Evolutionary conservation across 1,140 invertebrate species (phyloP).

Genomic region (Trissolcus basalis): DNA sequence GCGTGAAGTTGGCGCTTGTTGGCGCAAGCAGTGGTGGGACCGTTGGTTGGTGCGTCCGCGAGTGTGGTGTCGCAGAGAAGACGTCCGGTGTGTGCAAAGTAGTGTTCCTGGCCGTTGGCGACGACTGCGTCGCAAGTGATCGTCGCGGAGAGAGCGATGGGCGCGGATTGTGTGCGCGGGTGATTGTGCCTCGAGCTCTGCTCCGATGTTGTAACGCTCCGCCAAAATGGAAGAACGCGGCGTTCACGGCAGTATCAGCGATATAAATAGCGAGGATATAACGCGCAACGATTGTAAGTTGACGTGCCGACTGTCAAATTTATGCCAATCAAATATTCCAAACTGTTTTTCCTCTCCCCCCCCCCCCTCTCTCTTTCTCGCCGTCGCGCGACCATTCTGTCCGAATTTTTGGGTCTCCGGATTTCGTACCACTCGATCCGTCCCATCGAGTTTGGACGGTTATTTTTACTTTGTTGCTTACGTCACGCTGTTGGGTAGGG

Average conservation of each 20-base stretch:
- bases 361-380: too few relatives aligned
- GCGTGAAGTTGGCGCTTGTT: not conserved
- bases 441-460: constrained; percentile 5
- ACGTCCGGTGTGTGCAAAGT: not conserved
- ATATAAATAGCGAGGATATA: constrained; percentile 76
- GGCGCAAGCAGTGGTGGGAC: not conserved
- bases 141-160: constrained; percentile 1
- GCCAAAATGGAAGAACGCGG: constrained; percentile 76
- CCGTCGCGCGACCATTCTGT: too few relatives aligned
- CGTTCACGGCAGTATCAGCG: constrained; percentile 74
- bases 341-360: too few relatives aligned
- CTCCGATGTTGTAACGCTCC: constrained; percentile 71
- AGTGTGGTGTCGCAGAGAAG: not conserved
- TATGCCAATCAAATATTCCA: not conserved
- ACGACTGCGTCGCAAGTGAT: constrained; percentile 11
- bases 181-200: constrained; percentile 23
- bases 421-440: not conserved
- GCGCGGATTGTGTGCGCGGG: constrained; percentile 31
- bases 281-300: constrained; percentile 71
- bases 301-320: not conserved
- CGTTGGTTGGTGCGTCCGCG: not conserved
- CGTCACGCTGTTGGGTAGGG: constrained; percentile 31
- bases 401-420: not conserved
- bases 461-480: constrained; percentile 20
- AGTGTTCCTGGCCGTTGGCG: constrained; percentile 2